phyloP scores from a whole-genome alignment of 1,140 invertebrate genomes.

The Drosophila auraria region DNA sequence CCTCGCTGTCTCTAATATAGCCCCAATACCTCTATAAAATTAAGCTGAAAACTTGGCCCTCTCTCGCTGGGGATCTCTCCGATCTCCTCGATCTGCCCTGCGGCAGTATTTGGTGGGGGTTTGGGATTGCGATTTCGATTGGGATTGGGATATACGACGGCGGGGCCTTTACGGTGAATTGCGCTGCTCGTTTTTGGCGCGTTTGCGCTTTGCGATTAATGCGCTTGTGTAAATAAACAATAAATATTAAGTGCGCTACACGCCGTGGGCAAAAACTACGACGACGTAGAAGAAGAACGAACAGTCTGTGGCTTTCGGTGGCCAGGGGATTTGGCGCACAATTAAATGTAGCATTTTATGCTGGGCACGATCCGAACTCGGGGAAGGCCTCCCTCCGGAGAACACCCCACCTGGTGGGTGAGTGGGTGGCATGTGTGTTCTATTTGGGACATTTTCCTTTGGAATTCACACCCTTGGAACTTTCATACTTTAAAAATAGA shows the following conservation, averaged over 20 bases:
- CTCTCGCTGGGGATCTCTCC: conserved; percentile 24
- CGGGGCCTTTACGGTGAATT: conserved; percentile 65
- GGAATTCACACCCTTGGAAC: not conserved
- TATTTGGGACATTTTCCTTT: conserved; percentile 18
- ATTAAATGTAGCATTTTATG: conserved; percentile 73
- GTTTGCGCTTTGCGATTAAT: conserved; percentile 81
- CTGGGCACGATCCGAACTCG: conserved; percentile 53
- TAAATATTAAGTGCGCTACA: conserved; percentile 81
- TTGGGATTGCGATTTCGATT: conserved; percentile 18
- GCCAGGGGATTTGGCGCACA: conserved; percentile 46
- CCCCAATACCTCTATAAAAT: conserved; percentile 15
- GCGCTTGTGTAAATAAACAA: conserved; percentile 83
- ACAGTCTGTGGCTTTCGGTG: not conserved
- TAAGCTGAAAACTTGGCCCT: conserved; percentile 31
- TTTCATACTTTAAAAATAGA: too few species aligned
- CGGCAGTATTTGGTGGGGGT: conserved; percentile 18
- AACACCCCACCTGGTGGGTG: conserved; percentile 8
- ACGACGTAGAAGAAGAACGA: conserved; percentile 45
- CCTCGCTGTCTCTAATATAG: conserved; percentile 25
- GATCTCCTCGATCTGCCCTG: conserved; percentile 15
- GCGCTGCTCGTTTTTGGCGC: conserved; percentile 75
- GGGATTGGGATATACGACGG: conserved; percentile 25
- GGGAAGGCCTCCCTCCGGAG: conserved; percentile 19
- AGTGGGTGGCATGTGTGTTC: conserved; percentile 52
- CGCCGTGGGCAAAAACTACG: conserved; percentile 52